phyloP scores from a whole-genome alignment of 2,888 invertebrate genomes.

The Imbricaverruca yamaguchii region DNA sequence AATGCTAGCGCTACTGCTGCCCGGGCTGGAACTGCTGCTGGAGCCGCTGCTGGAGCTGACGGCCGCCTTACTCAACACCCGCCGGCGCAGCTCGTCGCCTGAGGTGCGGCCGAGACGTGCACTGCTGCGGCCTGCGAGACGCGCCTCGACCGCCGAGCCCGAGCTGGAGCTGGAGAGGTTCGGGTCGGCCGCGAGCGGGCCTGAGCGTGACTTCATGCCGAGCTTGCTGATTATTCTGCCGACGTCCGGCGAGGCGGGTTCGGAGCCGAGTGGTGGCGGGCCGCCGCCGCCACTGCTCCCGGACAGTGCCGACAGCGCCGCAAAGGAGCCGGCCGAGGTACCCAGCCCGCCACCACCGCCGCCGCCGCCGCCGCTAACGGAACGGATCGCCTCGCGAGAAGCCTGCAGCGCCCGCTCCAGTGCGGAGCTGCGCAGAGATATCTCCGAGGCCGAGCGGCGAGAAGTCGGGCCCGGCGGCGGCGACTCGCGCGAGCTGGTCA shows the following conservation, averaged over 20 bases:
- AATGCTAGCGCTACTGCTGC: neutral
- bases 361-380: neutral
- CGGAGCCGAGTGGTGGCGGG: too few species aligned
- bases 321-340: too few species aligned
- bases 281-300: neutral
- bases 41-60: neutral
- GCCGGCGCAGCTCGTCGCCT: neutral
- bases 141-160: neutral
- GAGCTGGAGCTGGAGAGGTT: neutral
- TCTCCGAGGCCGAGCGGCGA: neutral
- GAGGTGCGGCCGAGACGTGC: neutral
- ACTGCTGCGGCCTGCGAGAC: neutral
- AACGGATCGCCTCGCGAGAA: conserved; percentile 1
- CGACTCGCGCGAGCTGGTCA: conserved; percentile 12
- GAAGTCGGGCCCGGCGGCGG: neutral
- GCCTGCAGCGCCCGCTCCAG: conserved; percentile 10
- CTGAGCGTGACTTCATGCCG: conserved; percentile 1
- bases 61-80: neutral
- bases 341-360: too few species aligned
- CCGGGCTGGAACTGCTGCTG: neutral
- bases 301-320: neutral
- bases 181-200: neutral
- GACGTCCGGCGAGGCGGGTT: neutral
- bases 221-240: neutral
- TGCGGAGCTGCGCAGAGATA: conserved; percentile 14